These are phyloP conservation scores for Ochotona curzoniae DNA, from an alignment of 2,113 vertebrate species.

Conservation along the genomic window DNA sequence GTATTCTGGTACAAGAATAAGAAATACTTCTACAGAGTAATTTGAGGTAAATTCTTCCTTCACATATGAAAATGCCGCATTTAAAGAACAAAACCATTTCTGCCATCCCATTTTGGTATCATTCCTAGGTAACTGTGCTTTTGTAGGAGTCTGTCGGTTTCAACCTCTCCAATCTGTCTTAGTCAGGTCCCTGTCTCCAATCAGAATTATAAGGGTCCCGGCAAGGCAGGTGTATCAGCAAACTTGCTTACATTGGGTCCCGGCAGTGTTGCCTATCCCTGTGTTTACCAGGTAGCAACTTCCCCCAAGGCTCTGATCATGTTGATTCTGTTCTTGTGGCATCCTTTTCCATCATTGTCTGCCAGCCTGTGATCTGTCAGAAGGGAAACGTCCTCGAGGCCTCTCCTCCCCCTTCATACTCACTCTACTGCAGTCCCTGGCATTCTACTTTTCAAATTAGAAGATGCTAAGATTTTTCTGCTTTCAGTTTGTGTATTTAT, in stretches of 20 bases:
- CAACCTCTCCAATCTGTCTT: not conserved
- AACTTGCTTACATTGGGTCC: too few relatives aligned
- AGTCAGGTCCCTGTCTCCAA: not conserved
- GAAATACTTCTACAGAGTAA: not conserved
- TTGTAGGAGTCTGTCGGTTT: not conserved
- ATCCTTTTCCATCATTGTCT: not conserved
- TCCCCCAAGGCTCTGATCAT: not conserved
- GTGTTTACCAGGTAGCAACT: accelerated
- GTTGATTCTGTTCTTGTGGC: not conserved
- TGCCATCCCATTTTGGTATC: not conserved
- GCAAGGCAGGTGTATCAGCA: not conserved
- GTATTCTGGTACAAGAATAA: not conserved
- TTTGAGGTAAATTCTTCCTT: not conserved
- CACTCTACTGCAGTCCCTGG: not conserved
- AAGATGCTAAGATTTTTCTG: not conserved
- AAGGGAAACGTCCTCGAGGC: too few relatives aligned
- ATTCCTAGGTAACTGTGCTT: not conserved
- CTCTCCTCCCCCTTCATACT: accelerated
- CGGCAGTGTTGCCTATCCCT: accelerated
- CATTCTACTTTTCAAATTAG: not conserved
- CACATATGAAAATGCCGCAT: not conserved
- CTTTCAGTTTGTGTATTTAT: not conserved
- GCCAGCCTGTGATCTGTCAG: not conserved
- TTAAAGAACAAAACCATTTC: not conserved
- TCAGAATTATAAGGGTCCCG: not conserved